A percentile compares a stretch with the other conserved stretches of the same genome.
Conservation (phyloP, 37 sponge, comb jelly and placozoan species). For the Spongilla lacustris region DNA sequence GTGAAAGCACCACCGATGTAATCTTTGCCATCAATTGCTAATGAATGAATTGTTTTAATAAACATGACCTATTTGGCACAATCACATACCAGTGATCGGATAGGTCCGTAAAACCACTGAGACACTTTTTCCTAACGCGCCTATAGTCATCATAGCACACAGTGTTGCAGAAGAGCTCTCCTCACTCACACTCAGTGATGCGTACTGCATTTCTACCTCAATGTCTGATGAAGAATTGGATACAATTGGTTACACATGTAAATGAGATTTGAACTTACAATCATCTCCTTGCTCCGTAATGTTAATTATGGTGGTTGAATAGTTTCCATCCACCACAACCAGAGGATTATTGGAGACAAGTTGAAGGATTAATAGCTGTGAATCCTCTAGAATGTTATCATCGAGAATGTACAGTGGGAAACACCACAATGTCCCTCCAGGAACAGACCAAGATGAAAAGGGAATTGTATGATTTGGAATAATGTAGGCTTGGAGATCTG, state of each 20-base stretch:
- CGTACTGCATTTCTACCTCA: not conserved
- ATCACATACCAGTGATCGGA: not conserved
- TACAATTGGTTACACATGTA: too few species aligned
- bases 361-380: too few species aligned
- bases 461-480: not conserved
- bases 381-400: too few species aligned
- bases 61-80: too few species aligned
- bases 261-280: too few species aligned
- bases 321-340: too few species aligned
- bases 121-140: not conserved
- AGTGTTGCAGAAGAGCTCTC: not conserved
- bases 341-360: too few species aligned
- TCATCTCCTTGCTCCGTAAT: too few species aligned
- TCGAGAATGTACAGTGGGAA: too few species aligned
- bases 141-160: not conserved
- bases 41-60: too few species aligned
- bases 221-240: too few species aligned
- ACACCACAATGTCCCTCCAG: not conserved
- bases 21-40: not conserved
- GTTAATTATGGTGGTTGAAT: too few species aligned
- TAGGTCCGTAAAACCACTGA: not conserved
- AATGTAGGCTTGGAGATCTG: not conserved
- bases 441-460: not conserved
- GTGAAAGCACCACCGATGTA: not conserved
- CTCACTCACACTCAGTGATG: not conserved